These are phyloP conservation scores for Haplochromis vanheusdeni DNA, from an alignment of 2,113 vertebrate species.

Conservation along the genomic window DNA sequence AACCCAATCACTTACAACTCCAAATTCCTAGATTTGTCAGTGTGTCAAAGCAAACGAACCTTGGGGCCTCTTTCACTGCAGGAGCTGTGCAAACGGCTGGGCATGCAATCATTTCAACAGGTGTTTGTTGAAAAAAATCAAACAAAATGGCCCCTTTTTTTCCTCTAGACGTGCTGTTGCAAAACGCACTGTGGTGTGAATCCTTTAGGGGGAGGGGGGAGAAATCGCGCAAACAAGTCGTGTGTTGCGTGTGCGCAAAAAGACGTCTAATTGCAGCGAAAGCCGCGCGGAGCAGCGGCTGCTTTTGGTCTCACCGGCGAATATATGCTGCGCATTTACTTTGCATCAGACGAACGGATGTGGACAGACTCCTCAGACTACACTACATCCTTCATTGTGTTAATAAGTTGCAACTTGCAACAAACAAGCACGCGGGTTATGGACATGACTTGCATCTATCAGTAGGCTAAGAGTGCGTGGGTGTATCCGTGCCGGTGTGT, in stretches of 20 bases:
- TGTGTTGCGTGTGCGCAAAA: neutral
- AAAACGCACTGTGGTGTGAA: neutral
- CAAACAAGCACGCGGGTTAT: conserved; percentile 33
- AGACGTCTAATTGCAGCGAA: neutral
- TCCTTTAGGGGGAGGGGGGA: neutral
- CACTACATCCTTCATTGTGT: neutral
- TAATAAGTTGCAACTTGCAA: conserved; percentile 42
- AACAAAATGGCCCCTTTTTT: conserved; percentile 44
- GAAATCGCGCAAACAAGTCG: neutral
- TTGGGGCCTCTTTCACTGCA: neutral
- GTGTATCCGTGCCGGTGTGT: conserved; percentile 54
- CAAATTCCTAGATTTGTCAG: neutral
- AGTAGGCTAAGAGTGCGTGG: conserved; percentile 53
- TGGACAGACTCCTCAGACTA: neutral
- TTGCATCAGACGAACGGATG: neutral
- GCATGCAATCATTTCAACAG: conserved; percentile 50
- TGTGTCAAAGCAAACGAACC: neutral
- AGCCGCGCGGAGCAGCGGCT: neutral
- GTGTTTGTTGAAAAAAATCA: conserved; percentile 44
- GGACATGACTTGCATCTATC: conserved; percentile 61
- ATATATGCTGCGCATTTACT: conserved; percentile 49
- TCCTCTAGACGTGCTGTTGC: neutral
- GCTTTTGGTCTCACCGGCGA: neutral
- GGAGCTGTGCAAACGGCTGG: neutral
- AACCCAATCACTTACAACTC: neutral